phyloP scores from a whole-genome alignment of 2,888 invertebrate species.

The Trachelus stipa region DNA sequence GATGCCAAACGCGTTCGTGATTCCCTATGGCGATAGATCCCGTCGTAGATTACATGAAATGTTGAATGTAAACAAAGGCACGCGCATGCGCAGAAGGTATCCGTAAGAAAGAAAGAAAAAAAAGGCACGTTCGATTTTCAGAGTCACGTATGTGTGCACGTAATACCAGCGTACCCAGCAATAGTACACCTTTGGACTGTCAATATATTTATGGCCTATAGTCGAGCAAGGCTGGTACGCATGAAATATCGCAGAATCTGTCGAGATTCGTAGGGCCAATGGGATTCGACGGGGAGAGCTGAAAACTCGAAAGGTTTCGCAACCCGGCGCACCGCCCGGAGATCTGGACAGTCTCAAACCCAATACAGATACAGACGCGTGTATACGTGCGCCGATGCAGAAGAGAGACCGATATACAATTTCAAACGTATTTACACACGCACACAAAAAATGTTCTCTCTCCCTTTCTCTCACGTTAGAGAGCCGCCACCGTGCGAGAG shows the following conservation, averaged over 20 bases:
- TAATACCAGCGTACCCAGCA: neutral
- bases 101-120: neutral
- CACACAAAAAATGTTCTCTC: neutral
- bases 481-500: neutral
- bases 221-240: neutral
- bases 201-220: neutral
- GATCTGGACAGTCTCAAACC: constrained; percentile 1
- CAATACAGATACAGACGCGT: neutral
- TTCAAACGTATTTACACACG: neutral
- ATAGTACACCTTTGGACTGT: neutral
- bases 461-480: neutral
- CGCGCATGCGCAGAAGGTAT: neutral
- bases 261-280: neutral
- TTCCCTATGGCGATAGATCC: neutral
- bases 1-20: neutral
- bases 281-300: neutral
- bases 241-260: constrained; percentile 3
- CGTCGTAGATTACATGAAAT: neutral
- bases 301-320: neutral
- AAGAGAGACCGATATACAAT: neutral
- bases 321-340: neutral
- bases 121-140: neutral
- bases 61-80: neutral
- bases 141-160: neutral
- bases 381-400: neutral